Percentiles rank a stretch among this genome's conserved stretches.
Conservation (phyloP, 2,888 invertebrate genomes). For the Aporophyla nigra region DNA sequence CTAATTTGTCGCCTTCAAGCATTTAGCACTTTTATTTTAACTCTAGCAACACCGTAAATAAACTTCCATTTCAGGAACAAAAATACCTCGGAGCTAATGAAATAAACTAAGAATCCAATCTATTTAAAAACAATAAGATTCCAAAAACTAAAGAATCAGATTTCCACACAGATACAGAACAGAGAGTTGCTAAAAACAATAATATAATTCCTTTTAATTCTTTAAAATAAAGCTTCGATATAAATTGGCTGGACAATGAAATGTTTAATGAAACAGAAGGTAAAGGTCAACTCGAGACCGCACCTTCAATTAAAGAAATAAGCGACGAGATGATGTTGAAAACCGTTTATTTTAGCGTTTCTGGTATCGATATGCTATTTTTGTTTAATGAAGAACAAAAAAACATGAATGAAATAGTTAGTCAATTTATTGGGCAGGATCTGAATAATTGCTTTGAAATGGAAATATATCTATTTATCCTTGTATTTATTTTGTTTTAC, state of each 20-base stretch:
- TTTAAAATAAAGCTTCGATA: constrained; percentile 69
- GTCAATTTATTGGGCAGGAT: constrained; percentile 16
- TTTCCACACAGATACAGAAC: constrained; percentile 69
- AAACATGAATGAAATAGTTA: background rate
- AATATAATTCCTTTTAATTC: constrained; percentile 76
- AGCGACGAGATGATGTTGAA: constrained; percentile 60
- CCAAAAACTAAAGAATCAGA: constrained; percentile 64
- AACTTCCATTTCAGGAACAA: constrained; percentile 55
- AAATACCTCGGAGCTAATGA: constrained; percentile 43
- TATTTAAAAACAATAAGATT: constrained; percentile 64
- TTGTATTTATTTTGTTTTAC: constrained; percentile 2
- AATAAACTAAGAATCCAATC: constrained; percentile 60
- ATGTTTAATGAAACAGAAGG: constrained; percentile 79
- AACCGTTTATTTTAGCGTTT: constrained; percentile 55
- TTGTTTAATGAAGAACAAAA: constrained; percentile 19
- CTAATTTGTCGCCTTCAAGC: constrained; percentile 35
- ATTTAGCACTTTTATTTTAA: constrained; percentile 34
- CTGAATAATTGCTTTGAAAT: constrained; percentile 15
- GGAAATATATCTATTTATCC: background rate
- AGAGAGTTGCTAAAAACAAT: constrained; percentile 70
- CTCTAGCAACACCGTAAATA: constrained; percentile 45
- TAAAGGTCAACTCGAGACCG: constrained; percentile 66
- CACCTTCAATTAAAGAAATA: constrained; percentile 73
- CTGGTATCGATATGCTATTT: constrained; percentile 53
- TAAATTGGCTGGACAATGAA: constrained; percentile 79